Evolutionary conservation across 92 coral and sea anemone species (phyloP).

Genomic region (Epizoanthus rinbou): DNA sequence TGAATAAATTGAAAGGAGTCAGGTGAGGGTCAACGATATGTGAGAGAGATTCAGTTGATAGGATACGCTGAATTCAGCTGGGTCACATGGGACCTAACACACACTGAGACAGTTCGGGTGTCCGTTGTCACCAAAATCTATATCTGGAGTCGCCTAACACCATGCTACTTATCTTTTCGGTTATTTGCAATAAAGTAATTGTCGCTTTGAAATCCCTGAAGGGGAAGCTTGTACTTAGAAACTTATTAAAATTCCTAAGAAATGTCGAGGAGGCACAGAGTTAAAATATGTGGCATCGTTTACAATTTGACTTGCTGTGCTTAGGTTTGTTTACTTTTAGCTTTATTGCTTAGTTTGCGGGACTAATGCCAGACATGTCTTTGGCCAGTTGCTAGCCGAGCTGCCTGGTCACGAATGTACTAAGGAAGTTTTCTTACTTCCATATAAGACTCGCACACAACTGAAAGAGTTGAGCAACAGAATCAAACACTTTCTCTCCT

Average conservation of each 20-base stretch:
- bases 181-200: background rate
- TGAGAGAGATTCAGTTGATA: too few species aligned
- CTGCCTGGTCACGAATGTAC: constrained; percentile 15
- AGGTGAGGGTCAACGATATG: too few species aligned
- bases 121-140: background rate
- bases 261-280: background rate
- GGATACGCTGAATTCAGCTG: background rate
- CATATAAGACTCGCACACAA: background rate
- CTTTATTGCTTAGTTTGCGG: constrained; percentile 4
- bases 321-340: background rate
- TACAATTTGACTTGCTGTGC: background rate
- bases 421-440: background rate
- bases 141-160: background rate
- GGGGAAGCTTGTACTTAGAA: background rate
- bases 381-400: background rate
- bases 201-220: background rate
- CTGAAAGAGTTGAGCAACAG: background rate
- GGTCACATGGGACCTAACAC: background rate
- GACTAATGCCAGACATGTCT: constrained; percentile 35
- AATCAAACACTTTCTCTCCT: too few species aligned
- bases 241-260: background rate
- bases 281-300: background rate
- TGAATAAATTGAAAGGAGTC: too few species aligned
- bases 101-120: background rate
- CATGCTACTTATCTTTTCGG: background rate